Evolutionary conservation across 1,140 invertebrate species (phyloP), one percentile per base, ranked within the genome.

Genomic region (Listronotus bonariensis): DNA sequence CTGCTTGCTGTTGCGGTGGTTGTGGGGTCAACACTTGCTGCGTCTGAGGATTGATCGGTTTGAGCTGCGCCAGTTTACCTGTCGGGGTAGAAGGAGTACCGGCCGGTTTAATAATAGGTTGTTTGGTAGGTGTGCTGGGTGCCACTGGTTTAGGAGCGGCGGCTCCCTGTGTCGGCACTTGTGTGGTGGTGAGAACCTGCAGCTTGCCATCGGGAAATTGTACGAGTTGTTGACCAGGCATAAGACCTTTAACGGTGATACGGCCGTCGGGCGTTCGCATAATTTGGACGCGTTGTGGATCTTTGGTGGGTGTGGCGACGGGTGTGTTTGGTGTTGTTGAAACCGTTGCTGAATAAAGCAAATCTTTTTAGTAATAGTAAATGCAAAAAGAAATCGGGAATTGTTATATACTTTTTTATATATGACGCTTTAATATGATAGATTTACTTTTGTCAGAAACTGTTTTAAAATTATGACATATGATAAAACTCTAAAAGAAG

Each of bases 181-280:
- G 82, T 53, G 80, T 74, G 15, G 85, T 86, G 38, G 87, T 90
- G 15, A 96, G 82, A 3, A 97, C 89, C 73, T 97, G 95, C 32
- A 97, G 80, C 79, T 95, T 93, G 0, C 96, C 96, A 81, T 97
- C 95, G 0, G 95, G 88, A 84, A 96, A 89, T 76, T 96, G 92
- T 18, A 97, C 88, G 20, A 97, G 81, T 72, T 97, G 93, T 74
- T 98, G 96, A n/a, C 95, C 93, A 46, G 93, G 91, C 77, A 95
- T 84, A 1, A 98, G 81, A 7, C 95, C 96, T 61, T 92, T 86
- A 3, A 97, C 93, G 77, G 95, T 93, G 0, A 97, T 81, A 80
- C 96, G 95, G 14, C 95, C 95, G 79, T 96, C 93, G 0, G 92
- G 89, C 0, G 89, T 88, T 72, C 92, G 88, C 68, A 95, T 88